Base-by-base conservation (phyloP, 2,888 invertebrate genomes). In the Acrobasis repandana region DNA sequence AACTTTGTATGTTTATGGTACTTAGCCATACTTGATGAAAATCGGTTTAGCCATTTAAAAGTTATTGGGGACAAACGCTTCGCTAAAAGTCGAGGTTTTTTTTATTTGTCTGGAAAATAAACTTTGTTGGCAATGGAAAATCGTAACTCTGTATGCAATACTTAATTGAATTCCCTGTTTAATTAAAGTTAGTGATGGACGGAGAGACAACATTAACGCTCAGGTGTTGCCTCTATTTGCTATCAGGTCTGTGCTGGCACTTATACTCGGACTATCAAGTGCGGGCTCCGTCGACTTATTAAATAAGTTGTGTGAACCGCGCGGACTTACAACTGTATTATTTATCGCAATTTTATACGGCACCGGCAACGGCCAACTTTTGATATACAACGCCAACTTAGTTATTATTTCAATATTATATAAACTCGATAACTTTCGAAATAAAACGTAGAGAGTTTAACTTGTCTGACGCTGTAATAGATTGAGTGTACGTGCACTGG, bases 341-440 rank as follows among this genome's bases (percentile, higher is more conserved):
- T 69, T 69, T 69, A 67, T 65, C 63, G 63, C 66, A 60, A 62
- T 65, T 69, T 69, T 67, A 67, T 66, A 63, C 67, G 54, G 60
- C 33, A 51, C 52, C 52, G 49, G 59, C 15, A 33, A 47, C 47
- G 54, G 18, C 14, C 18, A 43, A 54, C 54, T 54, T 54, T 54
- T 54, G 54, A 54, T 54, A 54, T 54, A 54, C 38, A 54, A 54
- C 38, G 54, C 54, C 54, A 54, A 54, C 54, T 54, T 54, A 18
- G 54, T 54, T 54, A 54, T 54, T 54, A 54, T 54, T 54, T 54
- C 54, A 38, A 54, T 54, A 54, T 54, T 54, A 54, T 54, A 54
- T 54, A 54, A 50, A 20, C 28, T 33, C 50, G 20, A 50, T 50
- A 54, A 54, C 54, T 54, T 54, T 54, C 20, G 6, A 43, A 54